Percentiles rank a stretch among this genome's conserved stretches.
Conservation (phyloP, 2,113 vertebrate species). For the Heterotis niloticus region DNA sequence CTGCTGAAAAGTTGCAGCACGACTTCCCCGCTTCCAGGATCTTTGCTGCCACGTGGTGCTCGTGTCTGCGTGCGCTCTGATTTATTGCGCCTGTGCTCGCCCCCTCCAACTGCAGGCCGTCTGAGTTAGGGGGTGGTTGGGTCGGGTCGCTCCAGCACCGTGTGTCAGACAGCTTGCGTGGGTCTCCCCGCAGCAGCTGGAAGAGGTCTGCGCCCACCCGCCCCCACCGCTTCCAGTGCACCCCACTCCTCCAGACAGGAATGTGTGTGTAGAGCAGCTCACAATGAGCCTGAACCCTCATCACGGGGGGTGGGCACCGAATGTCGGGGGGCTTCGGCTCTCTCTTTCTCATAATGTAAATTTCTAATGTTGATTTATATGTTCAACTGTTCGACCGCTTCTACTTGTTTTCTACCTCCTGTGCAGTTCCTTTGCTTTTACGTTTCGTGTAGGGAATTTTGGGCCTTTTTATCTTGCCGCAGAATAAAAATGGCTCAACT, state of each 20-base stretch:
- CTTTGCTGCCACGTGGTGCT: background rate
- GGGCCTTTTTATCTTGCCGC: too few relatives aligned
- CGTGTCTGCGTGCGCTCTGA: constrained; percentile 37
- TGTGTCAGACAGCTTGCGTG: constrained; percentile 59
- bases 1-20: background rate
- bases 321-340: background rate
- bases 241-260: constrained; percentile 10
- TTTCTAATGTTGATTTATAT: too few relatives aligned
- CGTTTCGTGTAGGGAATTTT: too few relatives aligned
- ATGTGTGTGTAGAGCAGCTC: constrained; percentile 47
- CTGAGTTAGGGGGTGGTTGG: constrained; percentile 25
- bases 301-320: background rate
- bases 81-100: constrained; percentile 38
- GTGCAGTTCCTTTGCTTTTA: too few relatives aligned
- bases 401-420: too few relatives aligned
- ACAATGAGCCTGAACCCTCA: constrained; percentile 56
- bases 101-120: constrained; percentile 31
- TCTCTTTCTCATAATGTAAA: background rate
- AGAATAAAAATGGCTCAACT: too few relatives aligned
- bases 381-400: too few relatives aligned
- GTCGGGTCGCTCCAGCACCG: constrained; percentile 51
- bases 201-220: constrained; percentile 47
- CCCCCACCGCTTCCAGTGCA: constrained; percentile 48
- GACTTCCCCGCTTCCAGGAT: background rate
- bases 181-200: constrained; percentile 70